Base-by-base conservation (phyloP, 2,797 vertebrate genomes). In the Coccyzus lansbergi region DNA sequence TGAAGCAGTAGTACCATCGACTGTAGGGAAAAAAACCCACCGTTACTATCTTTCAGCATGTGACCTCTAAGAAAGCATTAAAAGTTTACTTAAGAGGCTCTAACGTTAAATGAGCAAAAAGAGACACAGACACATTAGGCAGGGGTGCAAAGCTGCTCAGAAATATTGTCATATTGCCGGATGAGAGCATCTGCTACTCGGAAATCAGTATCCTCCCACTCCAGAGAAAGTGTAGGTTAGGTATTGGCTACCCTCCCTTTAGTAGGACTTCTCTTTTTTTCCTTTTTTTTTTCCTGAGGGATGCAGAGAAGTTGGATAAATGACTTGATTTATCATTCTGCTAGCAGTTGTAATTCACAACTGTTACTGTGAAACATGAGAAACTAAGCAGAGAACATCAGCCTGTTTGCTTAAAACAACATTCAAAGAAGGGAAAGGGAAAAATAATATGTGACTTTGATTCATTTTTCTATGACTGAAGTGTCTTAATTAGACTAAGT, bases 1-100 rank as follows among this genome's bases (percentile, higher is more conserved):
- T 99, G 99, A 82, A 99, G 98, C 59, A 99, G 98, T 75, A 99
- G 98, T 90, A 99, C 99, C 99, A 99, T 99, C 17, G 99, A 99
- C 99, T 99, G 92, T 8, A 33, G 91, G 87, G 70, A 58, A 83
- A 72, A 53, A 90, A 76, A 70, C 14, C 69, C 25, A 40, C 17
- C 1, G 46, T 93, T 82, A 94, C 36, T 49, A 40, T 29, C 58
- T 56, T 67, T 56, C 36, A 28, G 63, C 46, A 3, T 0, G 16
- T 26, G 80, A 88, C 29, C 63, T 51, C 42, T 46, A 40, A 69
- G 70, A 67, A 28, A 52, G 33, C 26, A 33, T 38, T 15, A n/a
- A 29, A 38, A 82, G 53, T 67, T 70, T 81, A 46, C 75, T 51
- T 79, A 72, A 65, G 59, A 72, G 65, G 72, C 55, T 42, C 56